These are phyloP conservation scores for Macroteleia sp. DNA, from an alignment of 2,888 invertebrate genomes.

Conservation along the genomic window DNA sequence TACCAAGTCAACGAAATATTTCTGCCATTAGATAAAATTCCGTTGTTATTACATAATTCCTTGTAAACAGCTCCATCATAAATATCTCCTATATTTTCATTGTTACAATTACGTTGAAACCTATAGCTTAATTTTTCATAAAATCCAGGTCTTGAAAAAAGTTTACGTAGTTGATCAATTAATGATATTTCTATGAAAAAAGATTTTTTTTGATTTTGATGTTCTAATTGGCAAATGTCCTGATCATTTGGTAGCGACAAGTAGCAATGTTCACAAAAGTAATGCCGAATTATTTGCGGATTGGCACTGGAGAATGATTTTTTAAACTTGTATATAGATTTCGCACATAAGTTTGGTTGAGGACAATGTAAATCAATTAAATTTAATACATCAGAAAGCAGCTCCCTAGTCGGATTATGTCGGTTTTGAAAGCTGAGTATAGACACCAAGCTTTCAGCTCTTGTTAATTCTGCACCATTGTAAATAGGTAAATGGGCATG, in stretches of 20 bases:
- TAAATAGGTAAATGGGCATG: too few relatives aligned
- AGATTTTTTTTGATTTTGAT: not conserved
- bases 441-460: not conserved
- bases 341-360: not conserved
- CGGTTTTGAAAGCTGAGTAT: not conserved
- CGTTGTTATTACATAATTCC: too few relatives aligned
- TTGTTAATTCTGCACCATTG: too few relatives aligned
- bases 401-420: not conserved
- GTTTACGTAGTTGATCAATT: too few relatives aligned
- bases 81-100: too few relatives aligned
- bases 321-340: not conserved
- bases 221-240: not conserved
- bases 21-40: too few relatives aligned
- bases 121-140: too few relatives aligned
- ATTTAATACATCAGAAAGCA: not conserved
- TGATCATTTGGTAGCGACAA: not conserved
- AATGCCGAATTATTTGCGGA: not conserved
- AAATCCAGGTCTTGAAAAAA: too few relatives aligned
- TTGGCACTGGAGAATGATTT: not conserved
- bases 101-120: too few relatives aligned
- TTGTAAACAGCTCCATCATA: too few relatives aligned
- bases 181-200: too few relatives aligned
- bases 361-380: conserved; percentile 4
- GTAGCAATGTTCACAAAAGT: not conserved
- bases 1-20: too few relatives aligned